These are phyloP conservation scores for Harpalus rufipes DNA, from an alignment of 2,888 invertebrate species.

Conservation along the genomic window DNA sequence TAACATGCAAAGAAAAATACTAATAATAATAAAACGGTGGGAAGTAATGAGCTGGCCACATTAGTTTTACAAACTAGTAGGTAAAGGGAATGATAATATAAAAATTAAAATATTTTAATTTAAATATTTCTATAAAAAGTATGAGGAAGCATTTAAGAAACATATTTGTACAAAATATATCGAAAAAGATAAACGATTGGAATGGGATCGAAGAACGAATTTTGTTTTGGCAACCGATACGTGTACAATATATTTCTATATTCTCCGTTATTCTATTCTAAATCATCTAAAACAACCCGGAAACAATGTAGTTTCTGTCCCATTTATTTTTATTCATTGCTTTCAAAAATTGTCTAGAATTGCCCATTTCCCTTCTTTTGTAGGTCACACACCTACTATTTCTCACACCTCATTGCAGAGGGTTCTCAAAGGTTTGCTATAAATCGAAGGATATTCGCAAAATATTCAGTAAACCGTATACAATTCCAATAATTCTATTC, in stretches of 20 bases:
- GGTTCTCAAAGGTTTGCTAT: background rate
- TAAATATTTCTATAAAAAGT: background rate
- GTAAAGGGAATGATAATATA: too few relatives aligned
- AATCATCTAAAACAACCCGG: background rate
- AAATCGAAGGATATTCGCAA: background rate
- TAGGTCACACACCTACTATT: background rate
- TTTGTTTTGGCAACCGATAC: background rate
- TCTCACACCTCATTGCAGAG: background rate
- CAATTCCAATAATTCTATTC: too few relatives aligned
- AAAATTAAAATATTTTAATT: background rate
- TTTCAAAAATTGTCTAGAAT: background rate
- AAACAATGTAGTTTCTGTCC: background rate
- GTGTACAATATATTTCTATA: background rate
- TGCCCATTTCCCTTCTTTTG: background rate
- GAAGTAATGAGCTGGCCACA: too few relatives aligned
- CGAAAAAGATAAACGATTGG: background rate
- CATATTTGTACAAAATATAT: background rate
- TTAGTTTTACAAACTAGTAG: too few relatives aligned
- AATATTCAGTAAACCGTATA: too few relatives aligned
- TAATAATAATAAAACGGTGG: too few relatives aligned
- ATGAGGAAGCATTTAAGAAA: background rate
- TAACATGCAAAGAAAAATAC: too few relatives aligned
- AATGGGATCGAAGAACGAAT: background rate
- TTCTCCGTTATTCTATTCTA: background rate
- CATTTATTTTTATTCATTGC: constrained; percentile 4